These are phyloP conservation scores for Hypolimnas misippus DNA, from an alignment of 2,888 invertebrate species.

Conservation along the genomic window DNA sequence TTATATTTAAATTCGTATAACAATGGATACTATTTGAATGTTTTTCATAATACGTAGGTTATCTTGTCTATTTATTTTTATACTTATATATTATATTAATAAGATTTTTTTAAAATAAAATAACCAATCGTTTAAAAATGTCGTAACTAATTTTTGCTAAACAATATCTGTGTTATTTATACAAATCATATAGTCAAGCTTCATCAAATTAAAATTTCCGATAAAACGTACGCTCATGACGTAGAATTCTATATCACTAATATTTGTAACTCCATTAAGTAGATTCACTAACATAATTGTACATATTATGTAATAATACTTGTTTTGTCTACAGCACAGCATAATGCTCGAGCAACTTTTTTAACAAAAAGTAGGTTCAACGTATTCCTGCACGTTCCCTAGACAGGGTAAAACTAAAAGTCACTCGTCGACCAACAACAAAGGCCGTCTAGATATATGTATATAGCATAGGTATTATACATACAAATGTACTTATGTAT, in stretches of 20 bases:
- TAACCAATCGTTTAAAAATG: too few species aligned
- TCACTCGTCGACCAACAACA: constrained; percentile 66
- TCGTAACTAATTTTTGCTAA: too few species aligned
- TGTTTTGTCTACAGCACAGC: constrained; percentile 9
- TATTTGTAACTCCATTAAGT: neutral
- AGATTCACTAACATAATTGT: neutral
- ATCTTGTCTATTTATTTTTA: too few species aligned
- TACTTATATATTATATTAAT: too few species aligned
- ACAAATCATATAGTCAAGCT: too few species aligned
- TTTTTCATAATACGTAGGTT: too few species aligned
- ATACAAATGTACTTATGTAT: neutral
- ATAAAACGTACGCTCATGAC: too few species aligned
- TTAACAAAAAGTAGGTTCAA: constrained; percentile 32
- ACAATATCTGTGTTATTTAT: too few species aligned
- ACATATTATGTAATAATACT: constrained; percentile 10
- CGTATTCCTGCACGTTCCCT: constrained; percentile 40
- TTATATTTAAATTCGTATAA: neutral
- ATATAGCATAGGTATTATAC: constrained; percentile 1
- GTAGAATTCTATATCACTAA: too few species aligned
- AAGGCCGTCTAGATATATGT: constrained; percentile 62
- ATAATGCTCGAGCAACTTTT: constrained; percentile 13
- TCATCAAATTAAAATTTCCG: too few species aligned
- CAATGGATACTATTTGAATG: neutral
- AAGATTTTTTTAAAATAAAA: too few species aligned
- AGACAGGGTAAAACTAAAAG: constrained; percentile 59